A percentile compares a stretch with the other conserved stretches of the same genome.
These are phyloP conservation scores for Hypercompe scribonia DNA, from an alignment of 2,888 invertebrate species.

Conservation along the genomic window DNA sequence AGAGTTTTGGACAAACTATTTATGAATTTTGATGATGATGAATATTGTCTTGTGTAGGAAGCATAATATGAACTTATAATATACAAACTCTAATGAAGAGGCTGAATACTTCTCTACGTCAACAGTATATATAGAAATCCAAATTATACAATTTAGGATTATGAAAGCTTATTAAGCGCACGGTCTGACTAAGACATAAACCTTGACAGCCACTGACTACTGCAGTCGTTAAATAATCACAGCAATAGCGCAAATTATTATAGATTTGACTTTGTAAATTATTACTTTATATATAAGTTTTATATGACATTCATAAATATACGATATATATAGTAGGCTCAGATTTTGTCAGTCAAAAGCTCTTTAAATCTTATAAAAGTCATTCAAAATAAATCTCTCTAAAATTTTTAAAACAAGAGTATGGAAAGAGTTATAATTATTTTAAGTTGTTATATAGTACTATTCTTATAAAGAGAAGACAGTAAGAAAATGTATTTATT, in stretches of 20 bases:
- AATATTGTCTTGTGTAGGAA: neutral
- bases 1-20: neutral
- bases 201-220: neutral
- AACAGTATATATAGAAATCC: neutral
- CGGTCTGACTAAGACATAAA: neutral
- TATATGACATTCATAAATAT: constrained; percentile 35
- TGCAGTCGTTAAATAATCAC: constrained; percentile 6
- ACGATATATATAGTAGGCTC: constrained; percentile 16
- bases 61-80: neutral
- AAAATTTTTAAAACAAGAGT: neutral
- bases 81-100: neutral
- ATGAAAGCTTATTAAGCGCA: neutral
- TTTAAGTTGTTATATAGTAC: too few species aligned
- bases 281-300: constrained; percentile 38
- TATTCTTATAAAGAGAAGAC: too few species aligned
- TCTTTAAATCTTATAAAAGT: constrained; percentile 33
- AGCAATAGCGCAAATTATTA: constrained; percentile 21
- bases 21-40: neutral
- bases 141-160: neutral
- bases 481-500: too few species aligned
- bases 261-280: constrained; percentile 18
- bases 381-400: constrained; percentile 16
- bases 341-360: constrained; percentile 36
- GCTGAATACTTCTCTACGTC: neutral
- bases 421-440: too few species aligned